phyloP scores from a whole-genome alignment of 2,113 vertebrate species.

The Xiphias gladius region DNA sequence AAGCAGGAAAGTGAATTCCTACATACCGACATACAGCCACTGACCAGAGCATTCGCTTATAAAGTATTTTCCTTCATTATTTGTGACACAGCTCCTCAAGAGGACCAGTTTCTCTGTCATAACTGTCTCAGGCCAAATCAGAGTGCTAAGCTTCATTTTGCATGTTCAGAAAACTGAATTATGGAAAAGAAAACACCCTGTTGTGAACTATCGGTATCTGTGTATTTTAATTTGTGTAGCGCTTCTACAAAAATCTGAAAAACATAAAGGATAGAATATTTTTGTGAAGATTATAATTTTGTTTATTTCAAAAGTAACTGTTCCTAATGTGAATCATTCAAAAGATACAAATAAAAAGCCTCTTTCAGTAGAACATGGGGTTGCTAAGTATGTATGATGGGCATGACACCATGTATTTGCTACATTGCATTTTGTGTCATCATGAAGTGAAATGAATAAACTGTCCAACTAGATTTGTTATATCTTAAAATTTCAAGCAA shows the following conservation, averaged over 20 bases:
- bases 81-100: slow-evolving; percentile 34
- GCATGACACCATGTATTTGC: slow-evolving; percentile 15
- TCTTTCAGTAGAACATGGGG: slow-evolving; percentile 53
- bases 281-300: slow-evolving; percentile 68
- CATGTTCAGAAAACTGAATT: slow-evolving; percentile 57
- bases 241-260: slow-evolving; percentile 27
- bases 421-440: slow-evolving; percentile 47
- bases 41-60: not conserved
- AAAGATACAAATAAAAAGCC: slow-evolving; percentile 56
- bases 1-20: slow-evolving; percentile 5
- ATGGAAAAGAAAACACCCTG: slow-evolving; percentile 46
- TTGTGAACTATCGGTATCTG: slow-evolving; percentile 58
- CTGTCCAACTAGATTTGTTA: slow-evolving; percentile 15
- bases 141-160: slow-evolving; percentile 27
- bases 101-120: slow-evolving; percentile 9
- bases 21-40: not conserved
- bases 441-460: slow-evolving; percentile 36
- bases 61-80: slow-evolving; percentile 1
- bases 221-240: slow-evolving; percentile 60
- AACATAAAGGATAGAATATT: slow-evolving; percentile 55
- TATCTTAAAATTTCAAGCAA: not conserved
- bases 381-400: slow-evolving; percentile 26
- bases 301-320: slow-evolving; percentile 43
- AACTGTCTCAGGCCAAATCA: slow-evolving; percentile 20
- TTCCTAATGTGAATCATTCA: slow-evolving; percentile 50